A percentile compares a stretch with the other conserved stretches of the same genome.
phyloP scores from a whole-genome alignment of 2,797 vertebrate species.

The Chelon auratus region DNA sequence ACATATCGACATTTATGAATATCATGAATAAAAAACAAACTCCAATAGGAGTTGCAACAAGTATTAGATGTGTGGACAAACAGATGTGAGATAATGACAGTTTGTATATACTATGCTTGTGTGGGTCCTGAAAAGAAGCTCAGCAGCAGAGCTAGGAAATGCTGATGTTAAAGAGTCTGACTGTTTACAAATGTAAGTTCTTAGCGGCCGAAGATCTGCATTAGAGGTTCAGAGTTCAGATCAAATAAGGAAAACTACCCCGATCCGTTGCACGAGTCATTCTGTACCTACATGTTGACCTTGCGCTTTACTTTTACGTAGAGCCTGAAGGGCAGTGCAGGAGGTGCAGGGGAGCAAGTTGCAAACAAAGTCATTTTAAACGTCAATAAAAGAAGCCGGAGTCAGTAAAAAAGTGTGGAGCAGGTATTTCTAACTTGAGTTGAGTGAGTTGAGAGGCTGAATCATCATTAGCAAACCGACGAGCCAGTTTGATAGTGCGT shows the following conservation, averaged over 20 bases:
- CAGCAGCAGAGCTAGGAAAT: too few species aligned
- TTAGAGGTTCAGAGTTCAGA: background rate
- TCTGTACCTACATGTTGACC: conserved; percentile 2
- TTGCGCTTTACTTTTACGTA: conserved; percentile 18
- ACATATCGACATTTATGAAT: too few species aligned
- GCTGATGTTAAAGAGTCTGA: too few species aligned
- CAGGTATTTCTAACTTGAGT: conserved; percentile 37
- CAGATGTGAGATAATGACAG: too few species aligned
- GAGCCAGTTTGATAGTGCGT: conserved; percentile 47
- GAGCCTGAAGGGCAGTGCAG: conserved; percentile 20
- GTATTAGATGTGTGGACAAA: too few species aligned
- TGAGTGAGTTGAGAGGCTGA: conserved; percentile 60
- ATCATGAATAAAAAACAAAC: too few species aligned
- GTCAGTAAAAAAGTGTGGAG: conserved; percentile 42
- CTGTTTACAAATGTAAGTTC: background rate
- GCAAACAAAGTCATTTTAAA: conserved; percentile 50
- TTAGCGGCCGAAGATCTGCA: background rate
- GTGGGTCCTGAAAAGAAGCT: too few species aligned
- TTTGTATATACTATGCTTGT: too few species aligned
- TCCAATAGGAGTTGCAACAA: too few species aligned
- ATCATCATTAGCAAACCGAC: conserved; percentile 60
- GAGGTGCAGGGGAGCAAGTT: conserved; percentile 24
- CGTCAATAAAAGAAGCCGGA: conserved; percentile 58
- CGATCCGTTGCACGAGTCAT: background rate
- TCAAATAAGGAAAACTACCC: background rate